Evolutionary conservation across 2,888 invertebrate species (phyloP), one percentile per base, ranked within the genome.

Genomic region (Biston betularia): DNA sequence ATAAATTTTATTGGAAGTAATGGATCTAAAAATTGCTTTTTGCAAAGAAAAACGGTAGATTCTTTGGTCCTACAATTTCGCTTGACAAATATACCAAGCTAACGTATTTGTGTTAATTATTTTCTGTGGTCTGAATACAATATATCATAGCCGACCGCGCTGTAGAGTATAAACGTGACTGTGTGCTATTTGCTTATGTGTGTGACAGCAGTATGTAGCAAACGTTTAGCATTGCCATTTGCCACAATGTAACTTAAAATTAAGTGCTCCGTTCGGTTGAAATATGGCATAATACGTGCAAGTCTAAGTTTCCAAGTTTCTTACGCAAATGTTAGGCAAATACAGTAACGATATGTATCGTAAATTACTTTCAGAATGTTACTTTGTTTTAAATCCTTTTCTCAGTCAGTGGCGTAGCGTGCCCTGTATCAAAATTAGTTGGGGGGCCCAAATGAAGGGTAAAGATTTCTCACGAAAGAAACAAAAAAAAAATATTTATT

Each of bases 241-340:
- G 45, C 38, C 35, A 63, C 57, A 63, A 63, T 63, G 24, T 63
- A 57, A 63, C 45, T 63, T 46, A 14, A 63, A 56, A 55, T 63
- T 44, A 57, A 57, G 57, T 44, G 57, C 50, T 63, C 24, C 11
- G 34, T 24, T 35, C 14, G 35, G 7, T 46, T 34, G 35, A 45
- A 52, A 70, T 73, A 75, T 55, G 34, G 79, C 72, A 40, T 11
- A 79, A 74, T 68, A 75, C 71, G 38, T 24, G 24, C 24, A 24
- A 38, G 38, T 38, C 6, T 38, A 73, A 75, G 74, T 77, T 73
- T 10, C 54, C 34, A 14, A 1, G 10, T 34, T 45, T 44, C 56
- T 45, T 56, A 45, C 45, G 33, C 44, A 33, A 55, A 44, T n/a
- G 55, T 55, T 14, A 6, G 54, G 33, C n/a, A 55, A 40, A 54